Evolutionary conservation across 2,797 vertebrate species (phyloP).

Genomic region (Denticeps clupeoides): DNA sequence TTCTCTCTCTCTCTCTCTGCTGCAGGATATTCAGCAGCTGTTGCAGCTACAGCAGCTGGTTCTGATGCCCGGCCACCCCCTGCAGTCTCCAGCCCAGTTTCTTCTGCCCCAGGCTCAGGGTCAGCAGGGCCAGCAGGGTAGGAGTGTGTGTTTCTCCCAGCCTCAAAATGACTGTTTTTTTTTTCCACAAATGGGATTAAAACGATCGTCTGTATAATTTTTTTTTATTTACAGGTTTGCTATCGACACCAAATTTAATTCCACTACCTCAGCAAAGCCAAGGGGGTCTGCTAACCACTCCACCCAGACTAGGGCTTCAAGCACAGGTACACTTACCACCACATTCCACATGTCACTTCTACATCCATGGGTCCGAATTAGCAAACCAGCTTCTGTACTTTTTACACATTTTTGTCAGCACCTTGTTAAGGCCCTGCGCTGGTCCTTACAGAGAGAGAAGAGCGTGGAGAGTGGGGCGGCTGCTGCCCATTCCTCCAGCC

Average conservation of each 20-base stretch:
- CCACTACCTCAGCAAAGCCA: slow-evolving; percentile 89
- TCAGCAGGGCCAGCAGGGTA: slow-evolving; percentile 76
- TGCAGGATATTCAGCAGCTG: slow-evolving; percentile 83
- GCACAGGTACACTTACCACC: slow-evolving; percentile 64
- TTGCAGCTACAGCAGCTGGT: slow-evolving; percentile 85
- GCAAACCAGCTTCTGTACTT: too few relatives aligned
- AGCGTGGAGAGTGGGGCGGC: slow-evolving; percentile 39
- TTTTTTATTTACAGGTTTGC: slow-evolving; percentile 57
- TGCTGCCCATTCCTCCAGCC: slow-evolving; percentile 40
- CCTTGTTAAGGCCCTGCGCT: slow-evolving; percentile 22
- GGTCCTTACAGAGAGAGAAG: slow-evolving; percentile 55
- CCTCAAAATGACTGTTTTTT: not conserved
- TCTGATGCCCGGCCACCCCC: slow-evolving; percentile 74
- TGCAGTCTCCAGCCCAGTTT: slow-evolving; percentile 84
- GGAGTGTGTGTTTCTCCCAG: too few relatives aligned
- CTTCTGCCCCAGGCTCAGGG: slow-evolving; percentile 75
- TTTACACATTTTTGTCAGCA: too few relatives aligned
- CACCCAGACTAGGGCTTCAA: slow-evolving; percentile 70
- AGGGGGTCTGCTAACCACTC: slow-evolving; percentile 66
- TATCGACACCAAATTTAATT: slow-evolving; percentile 81
- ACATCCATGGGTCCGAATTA: too few relatives aligned
- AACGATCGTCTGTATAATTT: not conserved
- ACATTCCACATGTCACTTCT: too few relatives aligned
- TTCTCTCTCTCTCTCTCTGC: not conserved
- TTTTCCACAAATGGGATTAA: too few relatives aligned